Percentiles rank a stretch among this genome's conserved stretches.
phyloP scores from a whole-genome alignment of 2,113 vertebrate genomes.

The Dendrocopos noguchii region DNA sequence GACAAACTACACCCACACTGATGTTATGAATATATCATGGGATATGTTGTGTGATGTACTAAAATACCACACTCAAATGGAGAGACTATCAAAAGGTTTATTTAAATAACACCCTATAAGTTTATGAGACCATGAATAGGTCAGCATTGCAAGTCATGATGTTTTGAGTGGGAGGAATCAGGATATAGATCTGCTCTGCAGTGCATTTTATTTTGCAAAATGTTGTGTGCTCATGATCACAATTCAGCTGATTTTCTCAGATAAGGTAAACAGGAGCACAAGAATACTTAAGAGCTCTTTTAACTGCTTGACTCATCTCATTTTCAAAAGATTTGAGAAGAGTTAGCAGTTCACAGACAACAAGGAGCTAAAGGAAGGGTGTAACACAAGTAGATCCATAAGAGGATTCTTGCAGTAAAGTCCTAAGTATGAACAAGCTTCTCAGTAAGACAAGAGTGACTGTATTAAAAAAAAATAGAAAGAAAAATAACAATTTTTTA shows the following conservation, averaged over 20 bases:
- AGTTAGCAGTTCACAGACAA: neutral
- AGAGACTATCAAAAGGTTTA: neutral
- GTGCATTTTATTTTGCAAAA: neutral
- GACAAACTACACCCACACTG: neutral
- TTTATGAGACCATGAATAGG: neutral
- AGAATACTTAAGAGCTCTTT: neutral
- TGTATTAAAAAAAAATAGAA: neutral
- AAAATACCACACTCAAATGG: neutral
- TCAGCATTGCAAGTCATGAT: neutral
- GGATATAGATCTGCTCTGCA: neutral
- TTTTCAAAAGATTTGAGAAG: neutral
- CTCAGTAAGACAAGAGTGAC: neutral
- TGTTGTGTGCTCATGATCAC: neutral
- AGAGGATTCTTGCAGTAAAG: neutral
- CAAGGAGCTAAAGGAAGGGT: neutral
- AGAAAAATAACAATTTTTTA: neutral
- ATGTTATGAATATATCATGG: neutral
- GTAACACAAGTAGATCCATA: neutral
- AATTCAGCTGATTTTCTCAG: neutral
- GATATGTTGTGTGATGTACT: neutral
- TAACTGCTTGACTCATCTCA: neutral
- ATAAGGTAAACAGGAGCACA: neutral
- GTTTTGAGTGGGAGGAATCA: neutral
- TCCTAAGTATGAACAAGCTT: neutral
- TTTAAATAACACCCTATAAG: neutral